A percentile compares a stretch with the other conserved stretches of the same genome.
Evolutionary conservation across 1,140 invertebrate genomes (phyloP).

Genomic region (Medauroidea extradentata): DNA sequence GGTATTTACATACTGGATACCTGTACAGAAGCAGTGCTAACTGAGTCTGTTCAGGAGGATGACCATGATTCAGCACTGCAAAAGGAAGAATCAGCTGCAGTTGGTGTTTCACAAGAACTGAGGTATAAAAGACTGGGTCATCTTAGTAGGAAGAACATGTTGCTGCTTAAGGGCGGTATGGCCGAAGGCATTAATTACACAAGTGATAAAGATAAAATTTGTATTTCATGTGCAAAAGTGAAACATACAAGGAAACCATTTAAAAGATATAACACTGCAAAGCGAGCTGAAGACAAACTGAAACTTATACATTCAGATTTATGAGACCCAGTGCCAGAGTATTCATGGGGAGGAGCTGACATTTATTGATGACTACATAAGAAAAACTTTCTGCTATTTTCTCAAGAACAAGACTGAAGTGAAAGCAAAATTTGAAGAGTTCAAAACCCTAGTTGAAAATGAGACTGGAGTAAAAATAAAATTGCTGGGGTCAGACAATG

Average conservation of each 20-base stretch:
- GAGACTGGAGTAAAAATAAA: constrained; percentile 23
- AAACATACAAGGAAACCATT: constrained; percentile 29
- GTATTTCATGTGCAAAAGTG: constrained; percentile 27
- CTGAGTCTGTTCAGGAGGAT: neutral
- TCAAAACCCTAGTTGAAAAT: constrained; percentile 15
- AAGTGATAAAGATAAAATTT: constrained; percentile 8
- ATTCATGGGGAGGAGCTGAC: constrained; percentile 40
- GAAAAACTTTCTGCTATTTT: constrained; percentile 40
- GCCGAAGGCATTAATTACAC: constrained; percentile 11
- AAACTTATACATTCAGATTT: constrained; percentile 38
- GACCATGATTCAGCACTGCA: too few relatives aligned
- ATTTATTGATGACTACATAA: constrained; percentile 44
- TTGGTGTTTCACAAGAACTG: neutral
- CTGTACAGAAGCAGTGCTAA: neutral
- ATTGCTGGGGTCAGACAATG: constrained; percentile 27
- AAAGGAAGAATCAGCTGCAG: neutral
- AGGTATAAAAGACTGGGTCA: constrained; percentile 5
- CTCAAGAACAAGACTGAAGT: constrained; percentile 40
- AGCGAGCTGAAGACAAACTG: constrained; percentile 14
- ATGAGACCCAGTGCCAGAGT: constrained; percentile 41
- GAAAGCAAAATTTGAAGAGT: constrained; percentile 3
- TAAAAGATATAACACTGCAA: constrained; percentile 12
- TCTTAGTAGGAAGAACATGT: neutral
- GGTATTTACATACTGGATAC: neutral
- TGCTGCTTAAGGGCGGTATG: neutral